phyloP scores from a whole-genome alignment of 2,113 vertebrate species.

The Platanista minor region DNA sequence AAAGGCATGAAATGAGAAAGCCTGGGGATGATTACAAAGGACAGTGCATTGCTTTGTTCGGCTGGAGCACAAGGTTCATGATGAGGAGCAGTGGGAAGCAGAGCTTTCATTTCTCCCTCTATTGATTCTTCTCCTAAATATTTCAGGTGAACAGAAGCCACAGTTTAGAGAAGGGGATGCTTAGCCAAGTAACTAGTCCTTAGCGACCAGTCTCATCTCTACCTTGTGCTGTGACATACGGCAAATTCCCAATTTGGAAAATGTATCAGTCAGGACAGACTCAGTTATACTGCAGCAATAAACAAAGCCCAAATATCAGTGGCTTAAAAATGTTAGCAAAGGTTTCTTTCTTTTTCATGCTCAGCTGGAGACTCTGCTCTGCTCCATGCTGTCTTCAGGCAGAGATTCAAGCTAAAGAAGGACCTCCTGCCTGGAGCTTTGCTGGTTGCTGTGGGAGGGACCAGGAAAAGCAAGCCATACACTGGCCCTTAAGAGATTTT shows the following conservation, averaged over 20 bases:
- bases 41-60: constrained; percentile 34
- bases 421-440: background rate
- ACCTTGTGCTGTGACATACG: background rate
- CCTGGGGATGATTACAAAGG: constrained; percentile 47
- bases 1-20: constrained; percentile 50
- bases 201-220: background rate
- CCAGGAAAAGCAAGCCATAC: background rate
- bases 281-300: background rate
- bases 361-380: background rate
- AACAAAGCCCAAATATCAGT: background rate
- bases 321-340: background rate
- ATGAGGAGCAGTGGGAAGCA: constrained; percentile 14
- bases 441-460: background rate
- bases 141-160: constrained; percentile 56
- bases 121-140: constrained; percentile 63
- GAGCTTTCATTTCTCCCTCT: constrained; percentile 58
- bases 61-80: constrained; percentile 38
- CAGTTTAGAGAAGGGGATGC: constrained; percentile 9
- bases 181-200: background rate
- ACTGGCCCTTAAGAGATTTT: background rate
- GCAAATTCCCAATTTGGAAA: constrained; percentile 8
- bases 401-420: background rate
- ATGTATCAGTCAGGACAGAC: background rate
- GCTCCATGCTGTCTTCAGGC: background rate
- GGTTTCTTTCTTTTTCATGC: background rate